Conservation (phyloP, 2,888 invertebrate species). For the Strigamia transsilvanica region DNA sequence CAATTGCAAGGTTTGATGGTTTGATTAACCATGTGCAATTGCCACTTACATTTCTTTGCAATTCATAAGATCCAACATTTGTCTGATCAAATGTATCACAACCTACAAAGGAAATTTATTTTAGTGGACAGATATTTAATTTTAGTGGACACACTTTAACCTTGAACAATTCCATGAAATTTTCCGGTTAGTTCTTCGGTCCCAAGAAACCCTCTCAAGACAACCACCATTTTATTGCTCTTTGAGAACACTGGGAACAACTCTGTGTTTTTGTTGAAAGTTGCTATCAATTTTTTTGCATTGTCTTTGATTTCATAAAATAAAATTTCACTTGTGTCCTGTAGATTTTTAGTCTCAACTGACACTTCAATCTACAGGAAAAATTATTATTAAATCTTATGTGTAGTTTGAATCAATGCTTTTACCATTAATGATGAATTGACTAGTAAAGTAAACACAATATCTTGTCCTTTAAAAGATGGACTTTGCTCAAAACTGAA, state of each 20-base stretch:
- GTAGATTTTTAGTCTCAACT: background rate
- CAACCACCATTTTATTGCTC: background rate
- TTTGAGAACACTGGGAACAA: slow-evolving; percentile 2
- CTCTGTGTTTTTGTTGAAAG: background rate
- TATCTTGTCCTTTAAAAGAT: background rate
- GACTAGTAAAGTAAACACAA: background rate
- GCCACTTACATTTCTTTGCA: background rate
- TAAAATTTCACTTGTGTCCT: background rate
- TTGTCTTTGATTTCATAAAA: background rate
- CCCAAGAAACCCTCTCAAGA: background rate
- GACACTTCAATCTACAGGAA: background rate
- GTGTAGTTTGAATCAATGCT: background rate
- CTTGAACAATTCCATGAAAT: background rate
- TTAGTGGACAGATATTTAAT: background rate
- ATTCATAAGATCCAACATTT: background rate
- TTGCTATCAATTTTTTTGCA: background rate
- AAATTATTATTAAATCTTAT: background rate
- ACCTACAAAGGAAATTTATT: background rate
- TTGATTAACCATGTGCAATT: slow-evolving; percentile 25
- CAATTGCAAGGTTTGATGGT: background rate
- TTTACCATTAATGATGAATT: slow-evolving; percentile 24
- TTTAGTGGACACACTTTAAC: background rate
- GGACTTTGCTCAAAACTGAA: background rate
- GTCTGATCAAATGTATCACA: slow-evolving; percentile 9
- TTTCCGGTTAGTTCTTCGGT: background rate